Evolutionary conservation across 2,888 invertebrate genomes (phyloP), one percentile per base, ranked within the genome.

Genomic region (Campoplex nolae): DNA sequence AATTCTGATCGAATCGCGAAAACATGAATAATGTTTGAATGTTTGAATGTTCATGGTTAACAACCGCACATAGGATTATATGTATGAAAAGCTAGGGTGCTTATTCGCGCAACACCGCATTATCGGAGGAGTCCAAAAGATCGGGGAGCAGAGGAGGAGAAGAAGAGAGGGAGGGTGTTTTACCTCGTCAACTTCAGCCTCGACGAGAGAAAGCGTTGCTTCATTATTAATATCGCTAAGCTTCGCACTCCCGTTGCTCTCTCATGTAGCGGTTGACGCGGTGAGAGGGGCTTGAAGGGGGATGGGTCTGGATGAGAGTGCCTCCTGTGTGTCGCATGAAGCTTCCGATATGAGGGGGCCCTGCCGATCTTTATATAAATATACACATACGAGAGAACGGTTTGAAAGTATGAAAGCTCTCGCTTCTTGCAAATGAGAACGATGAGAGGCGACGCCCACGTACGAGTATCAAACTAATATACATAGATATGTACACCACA

Each of bases 181-280:
- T 48, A 73, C 48, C 71, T 56, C 56, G 80, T 73, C 76, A 56
- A 65, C 58, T 48, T 48, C 18, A 42, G 13, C 38, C 3, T 35
- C 62, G 62, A 65, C 18, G 54, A 82, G 82, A 45, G 75, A 75
- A 75, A 80, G 81, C 76, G 73, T 77, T 54, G 84, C 74, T 81
- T 84, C 81, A 87, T 87, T 87, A 84, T 87, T 87, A 84, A 87
- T 84, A 84, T 87, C 84, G 78, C 62, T 28, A 38, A 42, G 42
- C 78, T 70, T 67, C 58, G 71, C 58, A 71, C 62, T 70, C 75
- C 42, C 38, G 58, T 67, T 58, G 77, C 77, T 73, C 73, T 73
- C 48, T 54, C 56, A 28, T 45, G n/a, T n/a, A 18, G n/a, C 13
- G 32, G 8, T 45, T 58, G 70, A 45, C 78, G 84, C 78, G 84